Base-by-base conservation (phyloP, 1,140 invertebrate genomes). In the Ceratina japonica region DNA sequence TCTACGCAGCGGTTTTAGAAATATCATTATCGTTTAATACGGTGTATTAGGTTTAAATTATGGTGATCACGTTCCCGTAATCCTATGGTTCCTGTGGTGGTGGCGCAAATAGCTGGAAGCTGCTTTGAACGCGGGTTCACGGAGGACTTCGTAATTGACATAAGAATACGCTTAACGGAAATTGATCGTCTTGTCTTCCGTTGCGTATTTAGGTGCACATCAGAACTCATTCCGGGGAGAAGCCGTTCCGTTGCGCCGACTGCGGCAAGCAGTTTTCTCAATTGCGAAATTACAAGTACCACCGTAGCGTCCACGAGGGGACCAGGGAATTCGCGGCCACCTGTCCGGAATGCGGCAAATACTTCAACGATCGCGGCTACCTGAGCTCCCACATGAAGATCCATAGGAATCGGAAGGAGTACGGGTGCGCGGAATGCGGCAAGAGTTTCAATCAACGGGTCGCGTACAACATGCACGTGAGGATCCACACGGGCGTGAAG, bases 371-470 rank as follows among this genome's bases (percentile, higher is more conserved):
- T 82, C 94, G 95, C 81, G 95, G 96, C 8, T 96, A 96, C 87
- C 91, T 96, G 1, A 96, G 95, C 87, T 96, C 95, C 79, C 96
- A 96, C 85, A 94, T 96, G 94, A 96, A 96, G 89, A 96, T 96
- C 75, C 96, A 96, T 87, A 93, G 95, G 64, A 96, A 96, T 88
- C 93, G 94, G 20, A 96, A 96, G 87, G 95, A 96, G 86, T 96
- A 96, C 88, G 95, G 94, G 31, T 96, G 96, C 86, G 93, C 94
- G 18, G 94, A 95, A 73, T 96, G 96, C 86, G 95, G 95, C 0
- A 96, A 96, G 87, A 94, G 95, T 20, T 96, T 96, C 86, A 96
- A 97, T 90, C 96, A 97, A 88, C 93, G 96, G 24, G 96, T 97
- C 18, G 96, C 95, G 8, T 96, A 96, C 89, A 96, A 96, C 86